Evolutionary conservation across 2,113 vertebrate genomes (phyloP), one percentile per base, ranked within the genome.

Genomic region (Scalopus aquaticus): DNA sequence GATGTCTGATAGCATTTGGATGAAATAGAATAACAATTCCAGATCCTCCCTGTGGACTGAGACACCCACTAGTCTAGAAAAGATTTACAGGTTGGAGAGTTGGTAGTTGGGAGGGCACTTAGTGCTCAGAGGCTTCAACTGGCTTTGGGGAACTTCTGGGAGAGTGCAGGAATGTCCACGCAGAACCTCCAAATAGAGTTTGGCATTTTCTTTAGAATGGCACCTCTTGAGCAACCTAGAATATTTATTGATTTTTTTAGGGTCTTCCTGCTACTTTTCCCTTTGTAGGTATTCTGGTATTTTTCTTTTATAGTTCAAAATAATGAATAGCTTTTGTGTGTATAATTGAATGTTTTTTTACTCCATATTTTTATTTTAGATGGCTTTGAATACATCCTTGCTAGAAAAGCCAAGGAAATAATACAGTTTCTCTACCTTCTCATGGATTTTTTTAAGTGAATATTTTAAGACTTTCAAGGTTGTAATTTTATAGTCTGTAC

Each of bases 311-410:
- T 80, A 91, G 35, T 51, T 79, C 67, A 65, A 82, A 46, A 64
- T 76, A 81, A 60, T 46, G 54, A 83, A 24, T 79, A 56, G 42
- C 69, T 83, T 74, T 74, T 8, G 15, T 62, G 32, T 8, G 15
- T 67, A n/a, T 13, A 24, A 56, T 30, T 85, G 35, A 89, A 35
- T 90, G 9, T 49, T 70, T 42, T 60, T 64, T 92, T 60, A 67
- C 9, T 87, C 49, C 49, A 51, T 51, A 16, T 51, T 88, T 82
- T 92, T 56, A 49, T 90, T 95, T 95, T 88, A 72, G 49, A 77
- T 16, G 17, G 3, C 44, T 24, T 51, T 44, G 58, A 92, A 79
- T 90, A 62, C 74, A 51, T 89, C 32, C 11, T 20, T 88, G 37
- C 24, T 80, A 77, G 12, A 5, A 73, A 64, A 9, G 16, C 49